A percentile compares a stretch with the other conserved stretches of the same genome.
Evolutionary conservation across 2,113 vertebrate genomes (phyloP).

Genomic region (Boulengeromyrus knoepffleri): DNA sequence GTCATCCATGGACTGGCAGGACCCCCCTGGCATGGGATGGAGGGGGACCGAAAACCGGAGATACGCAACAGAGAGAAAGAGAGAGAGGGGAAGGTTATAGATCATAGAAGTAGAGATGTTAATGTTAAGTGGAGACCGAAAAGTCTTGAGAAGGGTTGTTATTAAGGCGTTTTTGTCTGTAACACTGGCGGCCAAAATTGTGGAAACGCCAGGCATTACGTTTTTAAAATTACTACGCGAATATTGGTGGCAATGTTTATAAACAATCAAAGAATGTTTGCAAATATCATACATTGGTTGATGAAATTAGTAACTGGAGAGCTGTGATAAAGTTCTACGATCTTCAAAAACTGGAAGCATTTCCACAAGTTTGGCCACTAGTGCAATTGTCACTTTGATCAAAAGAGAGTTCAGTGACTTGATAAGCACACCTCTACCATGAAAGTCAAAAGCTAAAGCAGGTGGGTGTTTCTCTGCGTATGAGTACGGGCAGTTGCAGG

Average conservation of each 20-base stretch:
- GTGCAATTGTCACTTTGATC: not conserved
- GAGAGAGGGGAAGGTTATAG: not conserved
- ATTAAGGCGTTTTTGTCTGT: not conserved
- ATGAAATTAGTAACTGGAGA: not conserved
- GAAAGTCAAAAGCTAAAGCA: not conserved
- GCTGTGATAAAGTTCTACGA: not conserved
- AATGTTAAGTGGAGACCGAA: not conserved
- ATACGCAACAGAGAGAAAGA: not conserved
- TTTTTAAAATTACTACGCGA: not conserved
- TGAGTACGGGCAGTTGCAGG: not conserved
- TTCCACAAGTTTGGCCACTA: no score
- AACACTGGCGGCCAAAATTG: not conserved
- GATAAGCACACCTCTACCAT: not conserved
- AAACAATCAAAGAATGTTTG: not conserved
- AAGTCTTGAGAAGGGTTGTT: not conserved
- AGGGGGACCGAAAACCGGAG: not conserved
- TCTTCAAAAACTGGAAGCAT: not conserved
- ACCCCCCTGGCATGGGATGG: not conserved
- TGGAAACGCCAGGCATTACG: not conserved
- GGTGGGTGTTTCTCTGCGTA: not conserved
- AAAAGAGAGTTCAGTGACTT: not conserved
- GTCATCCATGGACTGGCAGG: not conserved
- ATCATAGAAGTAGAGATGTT: not conserved
- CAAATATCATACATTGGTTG: not conserved
- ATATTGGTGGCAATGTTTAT: not conserved